Evolutionary conservation across 2,888 invertebrate species (phyloP).

Genomic region (Bellardia pandia): DNA sequence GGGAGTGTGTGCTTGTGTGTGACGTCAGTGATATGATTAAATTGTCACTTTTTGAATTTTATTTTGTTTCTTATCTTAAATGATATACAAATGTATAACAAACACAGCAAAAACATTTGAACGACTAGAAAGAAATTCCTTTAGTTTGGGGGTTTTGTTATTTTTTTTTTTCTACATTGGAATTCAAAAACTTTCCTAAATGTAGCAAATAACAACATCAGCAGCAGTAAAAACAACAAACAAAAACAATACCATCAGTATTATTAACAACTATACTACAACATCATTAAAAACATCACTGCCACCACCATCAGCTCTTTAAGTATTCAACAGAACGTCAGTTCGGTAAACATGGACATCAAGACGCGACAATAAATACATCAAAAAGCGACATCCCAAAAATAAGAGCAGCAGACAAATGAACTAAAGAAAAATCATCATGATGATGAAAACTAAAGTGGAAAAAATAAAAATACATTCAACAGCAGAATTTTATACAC

Average conservation of each 20-base stretch:
- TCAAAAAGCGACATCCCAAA: constrained; percentile 69
- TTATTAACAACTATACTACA: constrained; percentile 24
- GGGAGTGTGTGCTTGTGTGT: constrained; percentile 22
- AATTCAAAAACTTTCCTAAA: constrained; percentile 29
- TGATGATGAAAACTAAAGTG: constrained; percentile 38
- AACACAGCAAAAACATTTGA: neutral
- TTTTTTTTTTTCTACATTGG: neutral
- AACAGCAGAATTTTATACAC: neutral
- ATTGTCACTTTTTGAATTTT: constrained; percentile 55
- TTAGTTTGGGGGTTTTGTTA: neutral
- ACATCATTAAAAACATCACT: constrained; percentile 48
- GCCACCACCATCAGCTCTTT: constrained; percentile 30
- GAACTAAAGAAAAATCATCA: constrained; percentile 62
- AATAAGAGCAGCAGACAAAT: constrained; percentile 68
- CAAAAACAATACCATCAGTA: constrained; percentile 3
- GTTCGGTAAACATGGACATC: constrained; percentile 65
- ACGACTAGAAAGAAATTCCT: neutral
- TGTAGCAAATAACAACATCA: constrained; percentile 30
- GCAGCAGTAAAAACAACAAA: neutral
- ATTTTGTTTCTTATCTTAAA: constrained; percentile 52
- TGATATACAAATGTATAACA: constrained; percentile 26
- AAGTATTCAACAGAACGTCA: constrained; percentile 60
- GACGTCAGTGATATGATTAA: constrained; percentile 65
- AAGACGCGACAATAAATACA: constrained; percentile 71
- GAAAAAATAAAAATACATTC: constrained; percentile 39